Conservation (phyloP, 2,797 vertebrate genomes). For the Moxostoma hubbsi region DNA sequence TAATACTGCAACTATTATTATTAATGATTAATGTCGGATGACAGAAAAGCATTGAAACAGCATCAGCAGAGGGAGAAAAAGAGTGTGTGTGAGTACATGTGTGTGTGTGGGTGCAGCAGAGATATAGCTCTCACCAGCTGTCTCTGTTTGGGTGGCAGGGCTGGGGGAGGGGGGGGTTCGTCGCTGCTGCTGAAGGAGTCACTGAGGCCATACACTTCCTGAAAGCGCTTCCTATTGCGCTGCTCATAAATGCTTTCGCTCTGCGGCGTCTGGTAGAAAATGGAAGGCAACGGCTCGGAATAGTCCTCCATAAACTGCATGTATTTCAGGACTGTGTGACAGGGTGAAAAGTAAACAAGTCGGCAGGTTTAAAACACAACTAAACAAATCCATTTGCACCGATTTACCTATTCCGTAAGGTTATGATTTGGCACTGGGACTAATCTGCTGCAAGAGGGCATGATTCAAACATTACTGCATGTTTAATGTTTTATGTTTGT, state of each 20-base stretch:
- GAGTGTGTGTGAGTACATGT: background rate
- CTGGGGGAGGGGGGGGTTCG: conserved; percentile 79
- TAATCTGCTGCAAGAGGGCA: background rate
- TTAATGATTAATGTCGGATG: background rate
- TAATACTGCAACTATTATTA: conserved; percentile 8
- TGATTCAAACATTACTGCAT: background rate
- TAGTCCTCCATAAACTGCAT: conserved; percentile 91
- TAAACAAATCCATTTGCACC: background rate
- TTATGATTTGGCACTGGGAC: background rate
- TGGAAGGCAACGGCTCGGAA: conserved; percentile 81
- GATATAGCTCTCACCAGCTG: conserved; percentile 82
- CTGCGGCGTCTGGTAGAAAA: conserved; percentile 90
- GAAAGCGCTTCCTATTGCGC: conserved; percentile 81
- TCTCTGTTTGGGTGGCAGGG: conserved; percentile 89
- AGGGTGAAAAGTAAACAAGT: conserved; percentile 4
- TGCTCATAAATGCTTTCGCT: conserved; percentile 85
- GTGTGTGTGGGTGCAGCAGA: conserved; percentile 11
- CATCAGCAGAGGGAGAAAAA: conserved; percentile 4
- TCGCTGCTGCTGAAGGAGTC: conserved; percentile 79
- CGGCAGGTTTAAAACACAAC: conserved; percentile 1
- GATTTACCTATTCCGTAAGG: background rate
- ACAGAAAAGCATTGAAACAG: conserved; percentile 6
- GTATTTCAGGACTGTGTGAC: conserved; percentile 85
- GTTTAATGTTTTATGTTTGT: background rate
- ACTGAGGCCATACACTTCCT: conserved; percentile 82